Percentiles rank a stretch among this genome's conserved stretches.
phyloP scores from a whole-genome alignment of 2,797 vertebrate genomes.

The Arnoldichthys spilopterus region DNA sequence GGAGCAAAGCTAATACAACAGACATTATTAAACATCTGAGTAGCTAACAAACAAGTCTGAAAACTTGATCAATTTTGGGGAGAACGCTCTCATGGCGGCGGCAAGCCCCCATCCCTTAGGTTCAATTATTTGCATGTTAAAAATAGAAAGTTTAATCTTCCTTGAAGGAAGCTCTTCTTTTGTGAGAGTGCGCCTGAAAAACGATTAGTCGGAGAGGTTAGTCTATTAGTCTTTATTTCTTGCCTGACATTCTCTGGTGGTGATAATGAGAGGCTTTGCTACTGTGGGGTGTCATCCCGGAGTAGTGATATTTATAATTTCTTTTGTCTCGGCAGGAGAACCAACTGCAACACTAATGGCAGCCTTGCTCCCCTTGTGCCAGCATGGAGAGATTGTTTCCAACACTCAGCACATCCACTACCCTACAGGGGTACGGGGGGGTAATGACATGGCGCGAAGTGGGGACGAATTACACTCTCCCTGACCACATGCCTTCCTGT shows the following conservation, averaged over 20 bases:
- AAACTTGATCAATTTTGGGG: slow-evolving; percentile 51
- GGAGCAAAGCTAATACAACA: slow-evolving; percentile 59
- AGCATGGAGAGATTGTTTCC: slow-evolving; percentile 55
- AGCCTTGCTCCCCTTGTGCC: slow-evolving; percentile 57
- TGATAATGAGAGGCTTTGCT: slow-evolving; percentile 70
- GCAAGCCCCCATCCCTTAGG: slow-evolving; percentile 19
- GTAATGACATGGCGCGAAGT: slow-evolving; percentile 65
- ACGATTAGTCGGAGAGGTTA: slow-evolving; percentile 71
- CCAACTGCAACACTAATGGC: slow-evolving; percentile 52
- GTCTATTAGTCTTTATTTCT: slow-evolving; percentile 76
- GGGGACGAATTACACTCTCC: slow-evolving; percentile 54
- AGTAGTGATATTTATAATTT: slow-evolving; percentile 73
- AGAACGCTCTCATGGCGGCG: slow-evolving; percentile 31
- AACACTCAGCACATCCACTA: slow-evolving; percentile 55
- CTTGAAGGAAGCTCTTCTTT: slow-evolving; percentile 61
- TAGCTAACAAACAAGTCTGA: slow-evolving; percentile 41
- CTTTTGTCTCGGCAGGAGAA: slow-evolving; percentile 68
- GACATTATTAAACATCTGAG: slow-evolving; percentile 49
- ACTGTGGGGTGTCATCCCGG: slow-evolving; percentile 59
- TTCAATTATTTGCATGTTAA: slow-evolving; percentile 57
- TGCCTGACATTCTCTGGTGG: slow-evolving; percentile 65
- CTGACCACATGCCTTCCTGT: slow-evolving; percentile 54
- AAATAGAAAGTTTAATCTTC: slow-evolving; percentile 71
- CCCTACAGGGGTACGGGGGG: slow-evolving; percentile 28
- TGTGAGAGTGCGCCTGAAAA: slow-evolving; percentile 65